Evolutionary conservation across 30 jellyfish, hydroid and myxozoan genomes (phyloP), one percentile per base, ranked within the genome.

Genomic region (Chironex yamaguchii): DNA sequence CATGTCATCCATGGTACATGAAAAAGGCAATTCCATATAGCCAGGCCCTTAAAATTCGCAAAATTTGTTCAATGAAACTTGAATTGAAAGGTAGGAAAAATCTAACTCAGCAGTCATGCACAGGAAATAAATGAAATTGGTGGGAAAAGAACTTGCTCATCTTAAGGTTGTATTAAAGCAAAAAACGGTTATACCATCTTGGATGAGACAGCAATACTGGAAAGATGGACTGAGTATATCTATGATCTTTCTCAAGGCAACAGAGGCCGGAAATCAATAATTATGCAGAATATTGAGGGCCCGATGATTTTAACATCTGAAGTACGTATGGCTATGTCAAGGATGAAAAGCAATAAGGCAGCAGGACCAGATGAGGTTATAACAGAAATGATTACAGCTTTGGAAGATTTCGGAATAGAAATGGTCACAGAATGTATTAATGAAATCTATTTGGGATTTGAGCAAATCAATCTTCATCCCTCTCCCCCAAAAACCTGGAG

Each of bases 401-500:
- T 66, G 4, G 67, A 63, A 2, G 79, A 66, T 6, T 2, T 6
- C 2, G 79, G 79, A 66, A 66, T 66, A 24, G 30, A 12, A 12
- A 30, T 3, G 30, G 65, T 66, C 4, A 25, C 58, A 25, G 9
- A 25, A 4, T 63, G 26, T 6, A 24, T 66, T 63, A 66, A 66
- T 22, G 21, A 25, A 6, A 66, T 66, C 79, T 27, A 66, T 22
- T 58, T 3, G 4, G 3, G 79, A 66, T 29, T 6, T 66, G 79
- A 12, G 14, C 12, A 66, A 66, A 30, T 66, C 79, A 4, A 12
- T 66, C 4, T 66, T 12, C 21, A 66, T 12, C 3, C 65, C 79
- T 24, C 79, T 66, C 4, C 79, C 67, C 79, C 26, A 66, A 22
- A 66, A 66, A 66, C 79, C 79, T 3, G 65, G 63, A 4, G 30